Evolutionary conservation across 1,140 invertebrate genomes (phyloP).

Genomic region (Lasaia peninsularis): DNA sequence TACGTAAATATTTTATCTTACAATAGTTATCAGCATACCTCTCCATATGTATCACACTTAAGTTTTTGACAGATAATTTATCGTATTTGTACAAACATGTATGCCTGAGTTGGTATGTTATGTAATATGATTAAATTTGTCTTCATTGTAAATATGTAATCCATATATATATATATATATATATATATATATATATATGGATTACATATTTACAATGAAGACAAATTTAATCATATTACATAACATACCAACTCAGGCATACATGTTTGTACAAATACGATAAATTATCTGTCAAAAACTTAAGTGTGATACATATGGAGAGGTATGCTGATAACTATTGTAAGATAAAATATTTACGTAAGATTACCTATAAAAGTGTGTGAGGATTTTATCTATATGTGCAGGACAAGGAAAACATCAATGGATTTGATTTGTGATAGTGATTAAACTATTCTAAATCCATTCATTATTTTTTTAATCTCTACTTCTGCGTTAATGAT

Average conservation of each 20-base stretch:
- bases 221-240: not conserved
- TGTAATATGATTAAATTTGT: not conserved
- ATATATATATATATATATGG: too few species aligned
- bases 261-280: not conserved
- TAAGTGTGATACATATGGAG: not conserved
- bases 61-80: not conserved
- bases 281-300: not conserved
- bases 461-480: not conserved
- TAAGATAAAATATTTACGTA: slow-evolving; percentile 3
- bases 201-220: not conserved
- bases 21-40: not conserved
- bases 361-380: not conserved
- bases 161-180: too few species aligned
- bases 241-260: not conserved
- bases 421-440: not conserved
- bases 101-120: not conserved
- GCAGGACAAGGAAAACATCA: not conserved
- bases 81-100: not conserved
- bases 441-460: not conserved
- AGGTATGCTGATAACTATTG: not conserved
- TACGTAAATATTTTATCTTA: slow-evolving; percentile 3
- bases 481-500: not conserved
- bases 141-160: not conserved
- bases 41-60: not conserved
- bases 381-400: not conserved